Conservation (phyloP, 2,888 invertebrate genomes). For the Ormia ochracea region DNA sequence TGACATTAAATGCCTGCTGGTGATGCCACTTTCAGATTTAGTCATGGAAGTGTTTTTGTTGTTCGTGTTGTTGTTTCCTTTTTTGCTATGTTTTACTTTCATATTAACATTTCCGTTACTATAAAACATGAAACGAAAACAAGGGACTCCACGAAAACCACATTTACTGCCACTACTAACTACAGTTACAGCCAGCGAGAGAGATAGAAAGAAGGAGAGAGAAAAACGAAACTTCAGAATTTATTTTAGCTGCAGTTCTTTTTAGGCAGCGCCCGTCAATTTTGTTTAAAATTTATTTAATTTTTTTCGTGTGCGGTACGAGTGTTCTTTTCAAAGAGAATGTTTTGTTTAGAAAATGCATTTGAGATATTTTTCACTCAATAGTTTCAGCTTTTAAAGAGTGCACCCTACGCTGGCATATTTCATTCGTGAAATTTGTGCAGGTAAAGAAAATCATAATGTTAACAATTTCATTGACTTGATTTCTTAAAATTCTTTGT, state of each 20-base stretch:
- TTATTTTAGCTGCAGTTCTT: slow-evolving; percentile 9
- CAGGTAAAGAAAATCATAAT: too few relatives aligned
- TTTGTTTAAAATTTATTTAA: slow-evolving; percentile 36
- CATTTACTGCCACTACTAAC: slow-evolving; percentile 12
- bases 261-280: slow-evolving; percentile 5
- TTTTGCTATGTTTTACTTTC: not conserved
- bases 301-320: not conserved
- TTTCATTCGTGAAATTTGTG: too few relatives aligned
- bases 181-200: not conserved
- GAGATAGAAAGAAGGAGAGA: too few relatives aligned
- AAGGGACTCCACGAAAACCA: not conserved
- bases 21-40: slow-evolving; percentile 57
- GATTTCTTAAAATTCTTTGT: too few relatives aligned
- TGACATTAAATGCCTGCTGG: slow-evolving; percentile 52
- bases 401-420: not conserved
- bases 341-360: slow-evolving; percentile 49
- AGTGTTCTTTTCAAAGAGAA: slow-evolving; percentile 3
- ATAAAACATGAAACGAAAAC: slow-evolving; percentile 11
- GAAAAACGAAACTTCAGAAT: slow-evolving; percentile 9
- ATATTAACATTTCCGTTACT: slow-evolving; percentile 35
- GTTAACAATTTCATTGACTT: too few relatives aligned
- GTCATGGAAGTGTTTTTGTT: slow-evolving; percentile 23
- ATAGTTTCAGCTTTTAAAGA: not conserved
- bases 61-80: not conserved
- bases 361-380: not conserved